phyloP scores from a whole-genome alignment of 2,888 invertebrate genomes.

The Agriopis aurantiaria region DNA sequence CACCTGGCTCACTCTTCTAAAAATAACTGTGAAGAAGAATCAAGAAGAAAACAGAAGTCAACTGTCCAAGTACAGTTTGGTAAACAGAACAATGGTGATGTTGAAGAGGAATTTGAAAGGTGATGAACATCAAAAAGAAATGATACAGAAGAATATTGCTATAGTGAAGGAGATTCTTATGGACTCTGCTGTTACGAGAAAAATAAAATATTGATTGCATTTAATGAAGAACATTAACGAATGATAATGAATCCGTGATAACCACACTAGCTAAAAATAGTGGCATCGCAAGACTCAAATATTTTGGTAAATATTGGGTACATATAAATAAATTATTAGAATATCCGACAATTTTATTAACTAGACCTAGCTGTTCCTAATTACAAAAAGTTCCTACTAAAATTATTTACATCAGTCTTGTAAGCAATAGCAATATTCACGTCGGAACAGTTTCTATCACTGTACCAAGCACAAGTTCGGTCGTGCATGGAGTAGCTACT shows the following conservation, averaged over 20 bases:
- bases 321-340: too few relatives aligned
- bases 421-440: too few relatives aligned
- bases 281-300: too few relatives aligned
- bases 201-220: conserved; percentile 29
- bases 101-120: conserved; percentile 63
- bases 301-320: too few relatives aligned
- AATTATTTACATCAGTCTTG: too few relatives aligned
- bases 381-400: too few relatives aligned
- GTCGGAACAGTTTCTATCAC: too few relatives aligned
- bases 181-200: conserved; percentile 49
- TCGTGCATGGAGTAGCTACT: too few relatives aligned
- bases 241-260: neutral
- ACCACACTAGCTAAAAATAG: too few relatives aligned
- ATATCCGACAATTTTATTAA: too few relatives aligned
- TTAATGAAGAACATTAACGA: neutral
- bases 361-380: too few relatives aligned
- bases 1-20: conserved; percentile 73
- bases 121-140: conserved; percentile 58
- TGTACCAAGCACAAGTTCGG: too few relatives aligned
- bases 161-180: conserved; percentile 67
- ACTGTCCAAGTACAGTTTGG: conserved; percentile 66
- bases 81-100: conserved; percentile 66
- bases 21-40: conserved; percentile 66
- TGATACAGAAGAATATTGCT: conserved; percentile 57
- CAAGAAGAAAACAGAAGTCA: conserved; percentile 58